phyloP scores from a whole-genome alignment of 2,797 vertebrate genomes.

The Ispidina lecontei region DNA sequence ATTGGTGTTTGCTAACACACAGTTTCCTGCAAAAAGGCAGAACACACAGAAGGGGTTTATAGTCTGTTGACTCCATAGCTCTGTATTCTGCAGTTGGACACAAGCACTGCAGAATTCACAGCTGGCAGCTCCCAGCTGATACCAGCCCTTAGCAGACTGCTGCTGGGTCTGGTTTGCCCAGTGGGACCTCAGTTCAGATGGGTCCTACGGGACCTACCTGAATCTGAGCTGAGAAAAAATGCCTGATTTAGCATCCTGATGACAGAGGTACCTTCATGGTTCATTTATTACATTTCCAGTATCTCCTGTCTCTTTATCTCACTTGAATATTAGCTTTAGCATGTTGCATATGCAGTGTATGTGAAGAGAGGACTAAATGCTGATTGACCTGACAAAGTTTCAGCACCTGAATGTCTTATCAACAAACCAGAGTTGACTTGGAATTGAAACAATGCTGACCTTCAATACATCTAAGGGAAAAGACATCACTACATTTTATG shows the following conservation, averaged over 20 bases:
- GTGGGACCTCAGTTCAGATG: neutral
- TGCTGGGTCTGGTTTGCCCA: neutral
- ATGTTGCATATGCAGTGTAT: neutral
- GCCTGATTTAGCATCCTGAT: neutral
- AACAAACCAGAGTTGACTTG: neutral
- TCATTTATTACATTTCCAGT: neutral
- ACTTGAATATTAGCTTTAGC: neutral
- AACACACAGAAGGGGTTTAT: neutral
- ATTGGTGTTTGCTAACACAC: neutral
- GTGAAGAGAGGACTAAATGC: neutral
- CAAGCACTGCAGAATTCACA: neutral
- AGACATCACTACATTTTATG: neutral
- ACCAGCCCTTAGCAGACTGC: neutral
- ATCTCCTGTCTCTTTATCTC: neutral
- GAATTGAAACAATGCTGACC: neutral
- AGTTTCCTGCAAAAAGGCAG: neutral
- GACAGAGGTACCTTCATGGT: neutral
- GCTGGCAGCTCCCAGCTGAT: neutral
- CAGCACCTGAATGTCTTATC: neutral
- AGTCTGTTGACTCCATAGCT: neutral
- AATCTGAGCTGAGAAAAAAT: neutral
- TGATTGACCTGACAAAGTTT: neutral
- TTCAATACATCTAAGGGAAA: neutral
- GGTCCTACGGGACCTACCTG: neutral
- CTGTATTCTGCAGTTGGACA: neutral